These are phyloP conservation scores for Lycaena phlaeas DNA, from an alignment of 2,888 invertebrate genomes.

Conservation along the genomic window DNA sequence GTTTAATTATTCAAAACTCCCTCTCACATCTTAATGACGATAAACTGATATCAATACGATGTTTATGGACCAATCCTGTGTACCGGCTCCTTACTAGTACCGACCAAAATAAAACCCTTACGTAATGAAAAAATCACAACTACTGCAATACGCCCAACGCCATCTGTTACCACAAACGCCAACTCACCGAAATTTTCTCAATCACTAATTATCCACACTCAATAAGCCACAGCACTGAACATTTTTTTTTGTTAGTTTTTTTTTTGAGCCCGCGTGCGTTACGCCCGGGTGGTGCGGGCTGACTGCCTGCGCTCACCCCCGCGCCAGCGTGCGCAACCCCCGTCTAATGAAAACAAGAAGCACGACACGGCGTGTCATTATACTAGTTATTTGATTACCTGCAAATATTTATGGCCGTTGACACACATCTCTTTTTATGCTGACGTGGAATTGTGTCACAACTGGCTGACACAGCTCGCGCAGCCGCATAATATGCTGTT, in stretches of 20 bases:
- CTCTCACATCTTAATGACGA: no score
- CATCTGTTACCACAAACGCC: slow-evolving; percentile 30
- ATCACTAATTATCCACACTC: slow-evolving; percentile 11
- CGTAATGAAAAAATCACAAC: no score
- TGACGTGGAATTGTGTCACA: not conserved
- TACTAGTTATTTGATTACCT: slow-evolving; percentile 3
- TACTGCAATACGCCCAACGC: slow-evolving; percentile 53
- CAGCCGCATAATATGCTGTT: no score
- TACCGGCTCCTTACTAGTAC: no score
- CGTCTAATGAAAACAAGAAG: slow-evolving; percentile 4
- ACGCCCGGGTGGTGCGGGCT: slow-evolving; percentile 32
- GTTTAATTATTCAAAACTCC: no score
- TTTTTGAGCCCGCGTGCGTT: slow-evolving; percentile 26
- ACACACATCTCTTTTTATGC: not conserved
- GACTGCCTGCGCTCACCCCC: slow-evolving; percentile 38
- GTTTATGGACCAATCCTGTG: no score
- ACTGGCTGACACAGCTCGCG: no score
- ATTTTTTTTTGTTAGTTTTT: not conserved
- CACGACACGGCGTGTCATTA: not conserved
- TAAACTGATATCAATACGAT: no score
- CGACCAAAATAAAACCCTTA: no score
- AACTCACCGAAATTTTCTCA: slow-evolving; percentile 3
- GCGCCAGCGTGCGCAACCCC: slow-evolving; percentile 35
- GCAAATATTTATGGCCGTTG: not conserved
- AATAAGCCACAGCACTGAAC: slow-evolving; percentile 2